Evolutionary conservation across 2,888 invertebrate genomes (phyloP), one percentile per base, ranked within the genome.

Genomic region (Sturmia bella): DNA sequence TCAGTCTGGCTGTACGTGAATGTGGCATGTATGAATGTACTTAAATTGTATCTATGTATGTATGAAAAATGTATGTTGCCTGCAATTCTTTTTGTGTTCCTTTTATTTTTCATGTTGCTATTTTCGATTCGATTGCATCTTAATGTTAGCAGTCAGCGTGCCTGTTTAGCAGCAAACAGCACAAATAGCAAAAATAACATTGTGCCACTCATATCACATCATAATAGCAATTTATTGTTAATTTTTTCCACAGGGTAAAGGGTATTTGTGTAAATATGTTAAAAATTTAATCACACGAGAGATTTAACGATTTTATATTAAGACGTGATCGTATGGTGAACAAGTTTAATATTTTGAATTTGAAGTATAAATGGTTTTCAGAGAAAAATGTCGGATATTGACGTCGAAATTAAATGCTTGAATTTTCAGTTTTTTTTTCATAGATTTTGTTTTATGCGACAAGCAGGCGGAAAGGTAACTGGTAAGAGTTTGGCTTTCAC

Each of bases 1-100:
- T 85, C 86, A 86, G 87, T 85, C 84, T 84, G 57, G 84, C 78
- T 66, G 81, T 41, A 69, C 63, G 80, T 84, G 78, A 24, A 83
- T 75, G 80, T 84, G 84, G 81, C 56, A 59, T 39, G 52, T 27
- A 45, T 61, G 50, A 45, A 43, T 17, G 43, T 17, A 39, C n/a
- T 21, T 32, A 32, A 1, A 27, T 9, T 32, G 9, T 7, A 19
- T 27, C 0, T 7, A 17, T 54, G 27, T 52, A 43, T 79, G 61
- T 45, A 37, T 59, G 45, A 24, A 15, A 39, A 11, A 59, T 27
- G 5, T 32, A 6, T 32, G 32, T 32, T 32, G 32, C 32, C 32
- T 32, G 7, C 6, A 27, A 27, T 17, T 9, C 21, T 19, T 32
- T 45, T 63, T 66, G 43, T 74, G 43, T 37, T 37, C 15, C 17